A percentile compares a stretch with the other conserved stretches of the same genome.
These are phyloP conservation scores for Protosalanx chinensis DNA, from an alignment of 2,797 vertebrate species.

Conservation along the genomic window DNA sequence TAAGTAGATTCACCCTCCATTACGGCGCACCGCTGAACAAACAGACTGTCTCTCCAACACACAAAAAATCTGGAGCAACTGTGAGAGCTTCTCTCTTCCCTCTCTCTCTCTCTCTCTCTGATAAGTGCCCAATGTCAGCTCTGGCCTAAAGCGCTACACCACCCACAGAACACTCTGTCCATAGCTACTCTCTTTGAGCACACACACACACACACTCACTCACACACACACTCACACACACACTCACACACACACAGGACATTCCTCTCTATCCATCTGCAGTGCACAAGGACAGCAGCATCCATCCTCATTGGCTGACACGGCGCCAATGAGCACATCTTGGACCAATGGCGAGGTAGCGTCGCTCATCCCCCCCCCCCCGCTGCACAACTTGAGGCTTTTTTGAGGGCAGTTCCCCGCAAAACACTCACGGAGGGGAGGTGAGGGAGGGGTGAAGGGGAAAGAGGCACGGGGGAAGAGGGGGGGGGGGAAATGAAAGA, in stretches of 20 bases:
- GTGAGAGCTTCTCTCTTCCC: conserved; percentile 27
- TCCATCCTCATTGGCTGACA: conserved; percentile 15
- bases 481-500: conserved; percentile 15
- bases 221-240: conserved; percentile 30
- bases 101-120: conserved; percentile 33
- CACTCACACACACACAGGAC: conserved; percentile 9
- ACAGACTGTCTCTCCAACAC: conserved; percentile 19
- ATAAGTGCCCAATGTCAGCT: conserved; percentile 52
- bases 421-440: conserved; percentile 27
- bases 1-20: conserved; percentile 41
- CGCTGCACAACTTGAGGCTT: conserved; percentile 20
- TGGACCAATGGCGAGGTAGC: conserved; percentile 25
- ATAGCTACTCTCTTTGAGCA: background rate
- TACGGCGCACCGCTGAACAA: conserved; percentile 9
- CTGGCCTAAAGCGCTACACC: conserved; percentile 39
- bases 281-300: conserved; percentile 28
- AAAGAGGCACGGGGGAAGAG: conserved; percentile 22
- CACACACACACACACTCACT: conserved; percentile 14
- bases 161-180: conserved; percentile 26
- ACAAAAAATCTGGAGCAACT: conserved; percentile 41
- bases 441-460: background rate
- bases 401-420: conserved; percentile 34
- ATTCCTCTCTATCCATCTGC: conserved; percentile 41
- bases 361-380: background rate
- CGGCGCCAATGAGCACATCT: conserved; percentile 27